A percentile compares a stretch with the other conserved stretches of the same genome.
Evolutionary conservation across 2,113 vertebrate species (phyloP).

Genomic region (Macrotis lagotis): DNA sequence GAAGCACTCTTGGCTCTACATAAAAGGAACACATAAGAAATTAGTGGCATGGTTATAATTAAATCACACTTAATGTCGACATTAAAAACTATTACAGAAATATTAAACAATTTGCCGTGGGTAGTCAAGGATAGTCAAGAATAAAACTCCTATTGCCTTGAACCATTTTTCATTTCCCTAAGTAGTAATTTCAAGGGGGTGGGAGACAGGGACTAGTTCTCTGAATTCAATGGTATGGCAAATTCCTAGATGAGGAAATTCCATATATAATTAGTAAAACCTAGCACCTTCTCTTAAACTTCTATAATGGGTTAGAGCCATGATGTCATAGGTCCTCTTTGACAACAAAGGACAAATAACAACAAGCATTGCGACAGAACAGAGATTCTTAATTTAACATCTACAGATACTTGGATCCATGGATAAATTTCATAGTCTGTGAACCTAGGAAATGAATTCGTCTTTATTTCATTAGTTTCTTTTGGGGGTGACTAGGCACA

Average conservation of each 20-base stretch:
- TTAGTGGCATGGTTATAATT: neutral
- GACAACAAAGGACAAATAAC: neutral
- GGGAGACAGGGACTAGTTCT: neutral
- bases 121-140: neutral
- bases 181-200: neutral
- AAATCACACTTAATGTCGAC: neutral
- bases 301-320: neutral
- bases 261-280: neutral
- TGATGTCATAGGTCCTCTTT: neutral
- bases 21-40: slow-evolving; percentile 52
- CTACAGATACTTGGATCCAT: neutral
- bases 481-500: too few relatives aligned
- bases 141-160: neutral
- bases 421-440: neutral
- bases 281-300: neutral
- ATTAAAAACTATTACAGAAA: neutral
- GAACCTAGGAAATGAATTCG: neutral
- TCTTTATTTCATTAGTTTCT: neutral
- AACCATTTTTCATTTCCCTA: neutral
- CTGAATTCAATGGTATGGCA: neutral
- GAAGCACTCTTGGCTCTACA: slow-evolving; percentile 81
- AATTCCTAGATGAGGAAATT: neutral
- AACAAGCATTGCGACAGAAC: neutral
- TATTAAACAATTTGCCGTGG: neutral
- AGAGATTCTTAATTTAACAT: neutral